These are phyloP conservation scores for Akabosia matsudoensis DNA, from an alignment of 1,140 invertebrate species.

Conservation along the genomic window DNA sequence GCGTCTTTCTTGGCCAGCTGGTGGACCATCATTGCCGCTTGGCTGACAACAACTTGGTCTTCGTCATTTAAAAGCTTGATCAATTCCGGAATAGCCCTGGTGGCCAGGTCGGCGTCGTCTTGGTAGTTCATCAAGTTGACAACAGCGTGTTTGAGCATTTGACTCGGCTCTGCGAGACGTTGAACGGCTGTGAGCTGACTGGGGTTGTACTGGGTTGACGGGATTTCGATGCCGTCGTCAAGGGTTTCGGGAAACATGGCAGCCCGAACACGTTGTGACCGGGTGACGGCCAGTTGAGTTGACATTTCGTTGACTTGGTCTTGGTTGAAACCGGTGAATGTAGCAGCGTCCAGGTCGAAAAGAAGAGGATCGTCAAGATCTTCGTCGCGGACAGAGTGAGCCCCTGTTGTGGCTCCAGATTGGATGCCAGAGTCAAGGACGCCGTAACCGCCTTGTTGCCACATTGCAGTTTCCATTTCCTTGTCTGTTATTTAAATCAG, in stretches of 20 bases:
- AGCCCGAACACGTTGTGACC: constrained; percentile 90
- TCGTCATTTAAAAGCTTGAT: constrained; percentile 97
- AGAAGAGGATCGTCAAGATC: constrained; percentile 79
- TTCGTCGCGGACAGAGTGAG: constrained; percentile 76
- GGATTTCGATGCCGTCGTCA: constrained; percentile 94
- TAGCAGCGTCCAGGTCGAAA: constrained; percentile 84
- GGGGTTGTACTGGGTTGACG: constrained; percentile 91
- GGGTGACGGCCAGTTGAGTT: constrained; percentile 88
- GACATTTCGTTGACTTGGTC: constrained; percentile 97
- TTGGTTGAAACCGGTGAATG: constrained; percentile 81
- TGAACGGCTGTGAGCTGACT: constrained; percentile 94
- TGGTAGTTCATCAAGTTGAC: constrained; percentile 99
- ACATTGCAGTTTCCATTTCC: constrained; percentile 73
- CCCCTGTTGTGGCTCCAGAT: constrained; percentile 89
- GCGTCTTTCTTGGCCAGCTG: constrained; percentile 98
- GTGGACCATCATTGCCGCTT: constrained; percentile 98
- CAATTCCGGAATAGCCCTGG: constrained; percentile 93
- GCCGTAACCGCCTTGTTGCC: constrained; percentile 91
- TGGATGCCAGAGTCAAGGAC: constrained; percentile 91
- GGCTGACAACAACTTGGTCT: constrained; percentile 96
- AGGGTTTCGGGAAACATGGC: constrained; percentile 98
- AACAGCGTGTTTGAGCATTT: constrained; percentile 95
- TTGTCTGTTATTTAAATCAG: too few species aligned
- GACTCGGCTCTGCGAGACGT: constrained; percentile 88
- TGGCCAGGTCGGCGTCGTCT: constrained; percentile 97